Percentiles rank a stretch among this genome's conserved stretches.
phyloP scores from a whole-genome alignment of 2,797 vertebrate species.

The Sebastes alutus region DNA sequence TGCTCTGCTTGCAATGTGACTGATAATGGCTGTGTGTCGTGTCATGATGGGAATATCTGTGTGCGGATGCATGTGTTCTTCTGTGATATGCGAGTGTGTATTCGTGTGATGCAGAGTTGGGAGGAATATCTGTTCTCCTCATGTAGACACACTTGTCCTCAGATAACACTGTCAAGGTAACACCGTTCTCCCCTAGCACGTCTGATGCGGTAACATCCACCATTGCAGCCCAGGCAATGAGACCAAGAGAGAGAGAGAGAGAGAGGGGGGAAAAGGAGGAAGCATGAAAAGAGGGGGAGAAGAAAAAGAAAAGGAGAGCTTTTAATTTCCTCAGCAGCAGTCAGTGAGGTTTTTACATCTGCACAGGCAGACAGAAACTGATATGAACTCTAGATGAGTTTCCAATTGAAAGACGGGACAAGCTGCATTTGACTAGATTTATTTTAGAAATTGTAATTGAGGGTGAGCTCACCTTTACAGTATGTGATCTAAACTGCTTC shows the following conservation, averaged over 20 bases:
- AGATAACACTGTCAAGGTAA: slow-evolving; percentile 60
- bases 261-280: neutral
- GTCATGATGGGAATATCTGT: slow-evolving; percentile 7
- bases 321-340: slow-evolving; percentile 60
- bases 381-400: slow-evolving; percentile 11
- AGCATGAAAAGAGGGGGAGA: neutral
- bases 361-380: slow-evolving; percentile 17
- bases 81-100: neutral
- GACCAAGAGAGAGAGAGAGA: neutral
- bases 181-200: slow-evolving; percentile 2
- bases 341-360: slow-evolving; percentile 23
- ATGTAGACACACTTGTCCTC: slow-evolving; percentile 44
- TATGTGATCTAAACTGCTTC: neutral
- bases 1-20: slow-evolving; percentile 7
- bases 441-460: neutral
- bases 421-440: neutral
- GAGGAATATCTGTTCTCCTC: slow-evolving; percentile 22
- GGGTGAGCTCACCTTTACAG: neutral
- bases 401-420: slow-evolving; percentile 1
- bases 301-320: slow-evolving; percentile 19
- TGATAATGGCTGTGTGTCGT: slow-evolving; percentile 7
- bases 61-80: neutral
- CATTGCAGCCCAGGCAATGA: slow-evolving; percentile 12
- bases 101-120: slow-evolving; percentile 20
- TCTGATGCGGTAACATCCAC: slow-evolving; percentile 45